Evolutionary conservation across 2,797 vertebrate genomes (phyloP), one percentile per base, ranked within the genome.

Genomic region (Lepidocolaptes lacrymiger): DNA sequence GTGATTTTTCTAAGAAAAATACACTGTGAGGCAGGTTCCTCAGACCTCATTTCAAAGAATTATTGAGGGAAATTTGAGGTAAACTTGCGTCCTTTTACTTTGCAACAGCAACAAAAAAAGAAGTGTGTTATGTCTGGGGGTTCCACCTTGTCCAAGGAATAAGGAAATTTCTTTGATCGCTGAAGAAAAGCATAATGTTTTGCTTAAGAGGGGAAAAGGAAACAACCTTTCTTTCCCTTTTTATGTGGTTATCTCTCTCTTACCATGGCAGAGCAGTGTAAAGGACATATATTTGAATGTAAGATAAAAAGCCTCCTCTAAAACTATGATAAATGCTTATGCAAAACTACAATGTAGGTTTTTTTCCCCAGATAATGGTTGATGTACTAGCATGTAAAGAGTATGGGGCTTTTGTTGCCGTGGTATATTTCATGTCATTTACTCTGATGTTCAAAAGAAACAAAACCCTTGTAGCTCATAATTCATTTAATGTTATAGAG

Each of bases 121-220:
- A 54, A 43, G 5, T 85, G 77, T 87, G 26, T 2, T 75, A 44
- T 93, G 72, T 91, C 48, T 86, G 62, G 64, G 72, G 44, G 85
- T 78, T 85, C 39, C 46, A 8, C 9, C 4, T 89, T 83, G 69
- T 37, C 81, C 80, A 78, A 87, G 84, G 86, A 88, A 68, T 68
- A 76, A 6, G 13, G 39, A 84, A 80, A 76, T 87, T 95, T 92
- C 58, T 94, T 93, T 73, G 63, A 63, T 89, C 90, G 67, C 36
- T 88, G 62, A 84, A 77, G 36, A 54, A 87, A 89, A 96, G 44
- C 19, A 7, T 6, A 7, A 27, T 72, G 73, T 39, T 85, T 59
- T 75, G 44, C 14, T 81, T 80, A 46, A 75, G 81, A 46, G 34
- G 46, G n/a, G 9, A 54, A 91, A 87, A 66, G 27, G 61, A 88